A percentile compares a stretch with the other conserved stretches of the same genome.
These are phyloP conservation scores for Phodopus roborovskii DNA, from an alignment of 2,113 vertebrate species.

Conservation along the genomic window DNA sequence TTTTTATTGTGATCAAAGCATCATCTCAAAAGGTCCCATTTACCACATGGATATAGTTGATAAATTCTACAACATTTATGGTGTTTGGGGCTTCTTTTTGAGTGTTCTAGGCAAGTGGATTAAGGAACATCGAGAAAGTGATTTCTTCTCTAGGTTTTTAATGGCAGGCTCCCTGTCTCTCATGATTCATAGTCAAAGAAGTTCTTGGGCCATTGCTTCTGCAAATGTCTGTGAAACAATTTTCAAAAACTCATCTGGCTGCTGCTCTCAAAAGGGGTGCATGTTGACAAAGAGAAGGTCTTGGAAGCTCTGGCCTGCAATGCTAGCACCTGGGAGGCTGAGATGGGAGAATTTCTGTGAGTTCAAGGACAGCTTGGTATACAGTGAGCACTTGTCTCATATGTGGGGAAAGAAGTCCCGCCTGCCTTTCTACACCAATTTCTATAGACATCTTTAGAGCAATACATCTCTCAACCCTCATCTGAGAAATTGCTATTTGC, in stretches of 20 bases:
- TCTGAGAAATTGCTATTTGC: neutral
- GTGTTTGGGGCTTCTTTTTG: neutral
- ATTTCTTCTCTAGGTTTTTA: conserved; percentile 42
- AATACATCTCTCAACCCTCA: neutral
- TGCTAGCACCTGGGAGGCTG: neutral
- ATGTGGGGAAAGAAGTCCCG: neutral
- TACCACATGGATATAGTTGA: neutral
- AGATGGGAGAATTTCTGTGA: neutral
- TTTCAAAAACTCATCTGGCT: neutral
- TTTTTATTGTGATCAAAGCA: neutral
- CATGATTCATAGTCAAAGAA: neutral
- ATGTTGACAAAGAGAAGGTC: neutral
- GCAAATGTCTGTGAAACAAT: conserved; percentile 10
- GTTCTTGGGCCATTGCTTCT: neutral
- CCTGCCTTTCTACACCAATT: neutral
- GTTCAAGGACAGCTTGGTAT: neutral
- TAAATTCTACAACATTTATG: neutral
- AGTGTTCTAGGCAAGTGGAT: neutral
- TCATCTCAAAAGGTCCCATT: conserved; percentile 24
- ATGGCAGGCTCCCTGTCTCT: neutral
- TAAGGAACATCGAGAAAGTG: neutral
- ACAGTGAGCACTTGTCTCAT: neutral
- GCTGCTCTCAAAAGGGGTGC: neutral
- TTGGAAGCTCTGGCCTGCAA: neutral
- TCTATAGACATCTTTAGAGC: neutral